Conservation (phyloP, 2,888 invertebrate genomes). For the Rhingia rostrata region DNA sequence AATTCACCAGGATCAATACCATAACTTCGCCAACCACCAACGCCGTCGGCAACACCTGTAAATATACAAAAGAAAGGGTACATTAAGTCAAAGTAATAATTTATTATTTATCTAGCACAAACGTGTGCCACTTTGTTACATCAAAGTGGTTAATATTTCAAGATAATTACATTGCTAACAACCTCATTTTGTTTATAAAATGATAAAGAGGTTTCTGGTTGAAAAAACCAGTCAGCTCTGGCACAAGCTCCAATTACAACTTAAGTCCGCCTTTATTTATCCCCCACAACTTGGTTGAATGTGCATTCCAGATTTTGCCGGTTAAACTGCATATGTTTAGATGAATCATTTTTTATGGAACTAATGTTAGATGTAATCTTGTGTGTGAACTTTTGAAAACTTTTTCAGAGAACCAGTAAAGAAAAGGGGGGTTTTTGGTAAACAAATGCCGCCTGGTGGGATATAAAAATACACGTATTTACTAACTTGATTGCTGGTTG, state of each 20-base stretch:
- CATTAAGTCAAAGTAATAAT: neutral
- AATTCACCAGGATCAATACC: constrained; percentile 99
- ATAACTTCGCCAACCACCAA: constrained; percentile 98
- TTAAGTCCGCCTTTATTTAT: constrained; percentile 11
- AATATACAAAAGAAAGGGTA: constrained; percentile 54
- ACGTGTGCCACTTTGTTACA: too few species aligned
- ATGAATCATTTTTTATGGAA: constrained; percentile 40
- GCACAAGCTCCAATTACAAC: constrained; percentile 12
- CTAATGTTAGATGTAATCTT: constrained; percentile 1
- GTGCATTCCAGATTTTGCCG: constrained; percentile 38
- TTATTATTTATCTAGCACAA: too few species aligned
- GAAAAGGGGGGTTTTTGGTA: neutral
- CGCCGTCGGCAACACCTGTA: constrained; percentile 98
- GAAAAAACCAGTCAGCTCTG: constrained; percentile 17
- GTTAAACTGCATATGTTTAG: constrained; percentile 19
- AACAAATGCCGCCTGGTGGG: too few species aligned
- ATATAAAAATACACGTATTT: too few species aligned
- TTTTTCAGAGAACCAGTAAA: constrained; percentile 3
- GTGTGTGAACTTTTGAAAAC: neutral
- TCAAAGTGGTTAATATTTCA: neutral
- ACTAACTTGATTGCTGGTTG: too few species aligned
- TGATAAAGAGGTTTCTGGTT: neutral
- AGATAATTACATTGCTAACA: neutral
- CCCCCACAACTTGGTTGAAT: constrained; percentile 20
- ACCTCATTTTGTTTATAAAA: neutral